Evolutionary conservation across 2,113 vertebrate genomes (phyloP).

Genomic region (Aythya baeri): DNA sequence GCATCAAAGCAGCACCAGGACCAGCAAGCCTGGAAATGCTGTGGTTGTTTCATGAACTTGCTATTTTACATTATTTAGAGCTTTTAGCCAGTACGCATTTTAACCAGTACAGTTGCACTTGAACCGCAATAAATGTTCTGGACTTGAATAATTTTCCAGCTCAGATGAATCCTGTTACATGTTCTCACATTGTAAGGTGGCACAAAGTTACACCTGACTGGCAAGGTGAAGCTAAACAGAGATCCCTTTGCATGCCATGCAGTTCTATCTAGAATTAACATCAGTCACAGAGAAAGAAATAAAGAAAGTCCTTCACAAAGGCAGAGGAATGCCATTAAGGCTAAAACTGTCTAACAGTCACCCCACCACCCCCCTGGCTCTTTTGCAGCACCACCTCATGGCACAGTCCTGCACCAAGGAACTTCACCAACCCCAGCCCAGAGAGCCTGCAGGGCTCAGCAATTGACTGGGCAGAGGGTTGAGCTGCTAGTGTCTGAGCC

Average conservation of each 20-base stretch:
- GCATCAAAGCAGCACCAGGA: neutral
- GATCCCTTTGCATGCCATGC: conserved; percentile 52
- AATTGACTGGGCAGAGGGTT: neutral
- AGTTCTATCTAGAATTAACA: neutral
- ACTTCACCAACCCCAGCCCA: neutral
- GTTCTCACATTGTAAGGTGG: conserved; percentile 3
- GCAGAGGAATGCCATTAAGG: conserved; percentile 36
- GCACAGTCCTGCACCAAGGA: neutral
- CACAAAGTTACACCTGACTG: conserved; percentile 41
- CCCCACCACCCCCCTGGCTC: neutral
- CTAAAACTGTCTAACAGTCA: neutral
- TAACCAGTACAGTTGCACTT: neutral
- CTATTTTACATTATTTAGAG: conserved; percentile 10
- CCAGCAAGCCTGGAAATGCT: neutral
- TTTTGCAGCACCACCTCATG: neutral
- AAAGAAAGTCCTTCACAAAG: conserved; percentile 23
- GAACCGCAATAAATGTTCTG: neutral
- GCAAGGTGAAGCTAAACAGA: conserved; percentile 27
- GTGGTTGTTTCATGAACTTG: neutral
- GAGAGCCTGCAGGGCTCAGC: neutral
- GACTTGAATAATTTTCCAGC: neutral
- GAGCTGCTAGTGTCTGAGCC: neutral
- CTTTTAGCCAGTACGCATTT: neutral
- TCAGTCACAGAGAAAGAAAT: conserved; percentile 6
- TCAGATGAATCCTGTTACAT: conserved; percentile 13